Conservation (phyloP, 1,140 invertebrate species). For the Sminthurides bifidus region DNA sequence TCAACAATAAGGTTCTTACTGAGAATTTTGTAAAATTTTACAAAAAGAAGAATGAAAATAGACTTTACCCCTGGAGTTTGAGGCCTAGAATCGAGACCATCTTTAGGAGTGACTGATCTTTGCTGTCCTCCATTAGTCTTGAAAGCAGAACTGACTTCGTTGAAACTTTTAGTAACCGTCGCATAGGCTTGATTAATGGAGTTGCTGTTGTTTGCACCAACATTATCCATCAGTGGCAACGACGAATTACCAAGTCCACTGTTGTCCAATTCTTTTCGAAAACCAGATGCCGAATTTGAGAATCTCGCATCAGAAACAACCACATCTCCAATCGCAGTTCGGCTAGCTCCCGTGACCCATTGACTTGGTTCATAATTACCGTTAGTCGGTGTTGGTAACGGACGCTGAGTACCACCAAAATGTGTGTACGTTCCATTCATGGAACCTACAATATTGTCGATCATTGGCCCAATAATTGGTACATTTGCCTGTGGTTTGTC, state of each 20-base stretch:
- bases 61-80: conserved; percentile 26
- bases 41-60: background rate
- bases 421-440: conserved; percentile 29
- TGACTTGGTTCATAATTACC: no score
- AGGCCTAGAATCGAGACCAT: conserved; percentile 17
- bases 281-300: background rate
- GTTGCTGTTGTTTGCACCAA: no score
- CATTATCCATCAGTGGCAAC: no score
- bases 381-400: no score
- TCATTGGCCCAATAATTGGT: conserved; percentile 25
- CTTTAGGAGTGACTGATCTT: conserved; percentile 10
- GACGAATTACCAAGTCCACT: background rate
- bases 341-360: no score
- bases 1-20: no score
- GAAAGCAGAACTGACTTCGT: no score
- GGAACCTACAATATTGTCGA: conserved; percentile 30
- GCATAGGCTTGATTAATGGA: no score
- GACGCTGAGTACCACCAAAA: conserved; percentile 14
- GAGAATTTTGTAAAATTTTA: no score
- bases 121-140: no score
- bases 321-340: background rate
- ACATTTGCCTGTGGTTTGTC: no score
- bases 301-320: background rate
- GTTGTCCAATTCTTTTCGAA: background rate
- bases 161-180: no score